Evolutionary conservation across 2,888 invertebrate species (phyloP), one percentile per base, ranked within the genome.

Genomic region (Neria commutata): DNA sequence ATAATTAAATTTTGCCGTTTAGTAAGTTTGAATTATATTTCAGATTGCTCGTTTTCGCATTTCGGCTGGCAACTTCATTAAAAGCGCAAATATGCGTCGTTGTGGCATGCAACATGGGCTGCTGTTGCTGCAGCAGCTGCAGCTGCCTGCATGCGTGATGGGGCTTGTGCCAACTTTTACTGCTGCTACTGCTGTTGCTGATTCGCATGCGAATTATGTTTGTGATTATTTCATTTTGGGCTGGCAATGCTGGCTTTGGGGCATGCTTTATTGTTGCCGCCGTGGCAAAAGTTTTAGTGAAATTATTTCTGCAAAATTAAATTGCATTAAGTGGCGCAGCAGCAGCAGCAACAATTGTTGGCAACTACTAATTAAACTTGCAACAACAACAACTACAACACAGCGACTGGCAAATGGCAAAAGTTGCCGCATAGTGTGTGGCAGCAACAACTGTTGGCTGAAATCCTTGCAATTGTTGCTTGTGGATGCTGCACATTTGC

Each of bases 231-330:
- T 42, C 14, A 42, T 42, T 42, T 42, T 14, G 8, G 19, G 17
- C 21, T 14, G n/a, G 37, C n/a, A 14, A 37, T 5, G n/a, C n/a
- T n/a, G n/a, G n/a, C n/a, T n/a, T n/a, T n/a, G n/a, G n/a, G n/a
- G n/a, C n/a, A n/a, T 42, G 42, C 19, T 42, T 4, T 21, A 37
- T 6, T 21, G 42, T 19, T 17, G 19, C 19, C 21, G 21, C n/a
- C n/a, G 42, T 42, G 3, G 4, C 14, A 17, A 42, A 42, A 42
- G 10, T 42, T 42, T 42, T 37, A 8, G 42, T 21, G 3, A 19
- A 42, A 42, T 42, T 42, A 42, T 42, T 42, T 42, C 42, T 42
- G 42, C 19, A 8, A 42, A 42, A 42, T 42, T 42, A 42, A 42
- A 42, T 42, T 42, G 42, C 42, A 42, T 42, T 42, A 42, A 42